Evolutionary conservation across 92 coral and sea anemone genomes (phyloP).

Genomic region (Siderastrea siderea): DNA sequence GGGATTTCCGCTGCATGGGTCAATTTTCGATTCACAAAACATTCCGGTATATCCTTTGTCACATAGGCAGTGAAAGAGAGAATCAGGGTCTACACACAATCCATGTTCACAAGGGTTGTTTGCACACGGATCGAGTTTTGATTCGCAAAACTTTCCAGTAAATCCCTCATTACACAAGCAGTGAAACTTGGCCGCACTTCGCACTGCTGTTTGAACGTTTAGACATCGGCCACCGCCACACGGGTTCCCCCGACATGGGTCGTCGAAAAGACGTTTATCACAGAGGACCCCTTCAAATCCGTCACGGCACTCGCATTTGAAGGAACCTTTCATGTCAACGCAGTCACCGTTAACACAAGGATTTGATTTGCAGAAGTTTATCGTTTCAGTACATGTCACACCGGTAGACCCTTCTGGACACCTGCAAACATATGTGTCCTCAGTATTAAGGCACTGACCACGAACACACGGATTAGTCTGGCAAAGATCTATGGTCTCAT

Average conservation of each 20-base stretch:
- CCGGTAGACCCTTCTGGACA: conserved; percentile 73
- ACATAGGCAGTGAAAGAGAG: conserved; percentile 30
- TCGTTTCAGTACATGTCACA: conserved; percentile 63
- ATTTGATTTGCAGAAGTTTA: conserved; percentile 60
- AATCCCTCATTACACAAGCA: conserved; percentile 56
- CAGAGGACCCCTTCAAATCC: conserved; percentile 73
- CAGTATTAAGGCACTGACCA: conserved; percentile 57
- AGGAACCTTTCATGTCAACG: conserved; percentile 51
- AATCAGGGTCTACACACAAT: conserved; percentile 33
- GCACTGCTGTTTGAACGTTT: background rate
- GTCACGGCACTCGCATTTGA: conserved; percentile 71
- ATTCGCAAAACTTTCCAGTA: conserved; percentile 54
- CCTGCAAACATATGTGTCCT: conserved; percentile 41
- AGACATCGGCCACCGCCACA: conserved; percentile 67
- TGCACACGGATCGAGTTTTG: conserved; percentile 49
- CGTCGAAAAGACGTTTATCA: conserved; percentile 20
- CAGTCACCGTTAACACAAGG: conserved; percentile 86
- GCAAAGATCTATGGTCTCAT: conserved; percentile 55
- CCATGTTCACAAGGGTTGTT: conserved; percentile 76
- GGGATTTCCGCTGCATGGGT: conserved; percentile 65
- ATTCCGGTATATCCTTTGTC: conserved; percentile 71
- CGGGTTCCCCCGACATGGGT: conserved; percentile 67
- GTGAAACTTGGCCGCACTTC: conserved; percentile 4
- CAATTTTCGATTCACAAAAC: conserved; percentile 54
- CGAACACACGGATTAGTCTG: conserved; percentile 69